phyloP scores from a whole-genome alignment of 2,113 vertebrate genomes.

The Phylloscopus trochiloides region DNA sequence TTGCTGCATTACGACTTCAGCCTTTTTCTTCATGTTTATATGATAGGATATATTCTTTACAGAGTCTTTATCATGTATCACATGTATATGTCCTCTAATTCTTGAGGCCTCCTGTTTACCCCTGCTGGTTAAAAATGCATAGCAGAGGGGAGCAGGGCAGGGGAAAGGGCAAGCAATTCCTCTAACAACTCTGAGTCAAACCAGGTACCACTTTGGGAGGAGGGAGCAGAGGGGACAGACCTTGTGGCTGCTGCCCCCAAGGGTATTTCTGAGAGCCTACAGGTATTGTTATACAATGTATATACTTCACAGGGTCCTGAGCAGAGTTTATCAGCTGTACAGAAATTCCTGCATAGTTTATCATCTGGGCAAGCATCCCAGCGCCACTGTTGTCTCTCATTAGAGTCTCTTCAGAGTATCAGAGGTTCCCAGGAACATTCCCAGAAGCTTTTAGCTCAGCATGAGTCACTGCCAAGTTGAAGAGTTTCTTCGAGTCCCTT shows the following conservation, averaged over 20 bases:
- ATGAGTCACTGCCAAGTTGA: conserved; percentile 13
- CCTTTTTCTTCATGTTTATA: background rate
- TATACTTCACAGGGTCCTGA: background rate
- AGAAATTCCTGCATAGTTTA: conserved; percentile 31
- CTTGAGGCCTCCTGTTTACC: background rate
- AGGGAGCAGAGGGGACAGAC: background rate
- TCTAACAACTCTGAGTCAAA: background rate
- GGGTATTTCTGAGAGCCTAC: background rate
- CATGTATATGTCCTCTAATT: background rate
- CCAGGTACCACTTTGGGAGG: background rate
- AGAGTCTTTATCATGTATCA: background rate
- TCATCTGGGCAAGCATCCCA: conserved; percentile 39
- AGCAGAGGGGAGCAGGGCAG: background rate
- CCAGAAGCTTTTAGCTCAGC: conserved; percentile 30
- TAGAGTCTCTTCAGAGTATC: conserved; percentile 19
- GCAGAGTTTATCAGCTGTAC: background rate
- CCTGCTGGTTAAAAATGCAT: background rate
- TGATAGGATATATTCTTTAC: background rate
- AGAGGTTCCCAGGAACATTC: conserved; percentile 45
- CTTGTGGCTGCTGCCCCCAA: background rate
- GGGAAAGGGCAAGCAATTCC: background rate
- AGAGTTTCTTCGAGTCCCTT: background rate
- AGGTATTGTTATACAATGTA: background rate
- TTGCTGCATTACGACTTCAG: background rate
- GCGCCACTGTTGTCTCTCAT: background rate